Base-by-base conservation (phyloP, 2,888 invertebrate species). In the Rhamphomyia laevipes region DNA sequence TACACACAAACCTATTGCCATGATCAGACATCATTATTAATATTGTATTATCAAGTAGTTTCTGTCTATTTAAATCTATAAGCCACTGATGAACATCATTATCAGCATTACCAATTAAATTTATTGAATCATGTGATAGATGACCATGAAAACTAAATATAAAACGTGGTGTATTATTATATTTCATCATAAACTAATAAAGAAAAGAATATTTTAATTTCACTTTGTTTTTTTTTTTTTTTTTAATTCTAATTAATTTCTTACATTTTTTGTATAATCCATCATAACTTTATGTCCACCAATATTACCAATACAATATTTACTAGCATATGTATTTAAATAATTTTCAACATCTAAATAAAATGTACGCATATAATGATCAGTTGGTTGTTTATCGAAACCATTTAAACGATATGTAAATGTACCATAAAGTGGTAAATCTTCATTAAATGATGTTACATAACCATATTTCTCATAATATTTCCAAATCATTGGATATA, bases 11-110 rank as follows among this genome's bases (percentile, higher is more conserved):
- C 82, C 88, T 82, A 54, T 86, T 83, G 1, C 95, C 95, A 66
- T 96, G 95, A 70, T 96, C 95, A 5, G 91, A 86, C 90, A 95
- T 91, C 4, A 95, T 63, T 48, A 95, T 80, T 0, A 96, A 68
- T 54, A 95, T 63, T 0, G 94, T 89, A 57, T 89, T 80, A 53
- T 92, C 81, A 16, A 92, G 70, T 37, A 79, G 69, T 0, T 82
- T 81, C 1, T 73, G 73, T 5, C 72, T 63, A 41, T 78, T 71
- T 16, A 92, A 68, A 33, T 74, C 69, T 43, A 72, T 70, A n/a
- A 94, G 63, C 73, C 86, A 84, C 0, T 74, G 60, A 5, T 74
- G 66, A 1, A 87, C 65, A 63, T 88, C 88, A 0, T 81, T 74
- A 63, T 94, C 94, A 0, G 84, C 84, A 0, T 78, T 77, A 1